Evolutionary conservation across 2,888 invertebrate species (phyloP).

Genomic region (Amiota mariae): DNA sequence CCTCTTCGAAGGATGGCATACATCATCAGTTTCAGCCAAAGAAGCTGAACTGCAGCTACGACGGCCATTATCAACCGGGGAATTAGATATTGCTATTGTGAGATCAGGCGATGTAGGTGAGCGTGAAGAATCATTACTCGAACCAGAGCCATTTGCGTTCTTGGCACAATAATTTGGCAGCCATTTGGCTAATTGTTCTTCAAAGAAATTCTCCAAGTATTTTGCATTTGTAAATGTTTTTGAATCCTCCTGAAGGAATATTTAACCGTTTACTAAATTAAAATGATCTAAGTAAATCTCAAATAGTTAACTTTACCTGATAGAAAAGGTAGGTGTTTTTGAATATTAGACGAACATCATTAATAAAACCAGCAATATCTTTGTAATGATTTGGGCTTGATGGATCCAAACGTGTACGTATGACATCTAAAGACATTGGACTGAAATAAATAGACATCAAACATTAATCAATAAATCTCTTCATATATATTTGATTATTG

Average conservation of each 20-base stretch:
- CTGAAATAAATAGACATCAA: constrained; percentile 51
- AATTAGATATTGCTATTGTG: constrained; percentile 49
- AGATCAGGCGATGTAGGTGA: constrained; percentile 57
- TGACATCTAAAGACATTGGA: constrained; percentile 90
- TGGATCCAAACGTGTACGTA: constrained; percentile 86
- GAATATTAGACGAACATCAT: constrained; percentile 89
- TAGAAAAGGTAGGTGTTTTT: constrained; percentile 90
- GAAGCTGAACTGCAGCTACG: constrained; percentile 63
- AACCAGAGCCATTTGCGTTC: constrained; percentile 34
- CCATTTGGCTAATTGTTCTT: constrained; percentile 86
- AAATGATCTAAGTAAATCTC: constrained; percentile 23
- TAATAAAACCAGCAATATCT: constrained; percentile 83
- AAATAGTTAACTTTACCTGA: constrained; percentile 76
- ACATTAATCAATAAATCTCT: background rate
- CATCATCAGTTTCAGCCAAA: constrained; percentile 63
- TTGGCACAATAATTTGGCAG: constrained; percentile 81
- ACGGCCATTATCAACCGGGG: constrained; percentile 64
- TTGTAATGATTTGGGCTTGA: constrained; percentile 82
- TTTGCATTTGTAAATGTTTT: constrained; percentile 86
- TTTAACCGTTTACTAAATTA: constrained; percentile 6
- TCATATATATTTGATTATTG: background rate
- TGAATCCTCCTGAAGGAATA: constrained; percentile 79
- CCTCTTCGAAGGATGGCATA: constrained; percentile 70
- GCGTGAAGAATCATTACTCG: constrained; percentile 54
- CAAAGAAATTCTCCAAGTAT: constrained; percentile 89